phyloP scores from a whole-genome alignment of 2,797 vertebrate genomes.

The Chiloscyllium punctatum region DNA sequence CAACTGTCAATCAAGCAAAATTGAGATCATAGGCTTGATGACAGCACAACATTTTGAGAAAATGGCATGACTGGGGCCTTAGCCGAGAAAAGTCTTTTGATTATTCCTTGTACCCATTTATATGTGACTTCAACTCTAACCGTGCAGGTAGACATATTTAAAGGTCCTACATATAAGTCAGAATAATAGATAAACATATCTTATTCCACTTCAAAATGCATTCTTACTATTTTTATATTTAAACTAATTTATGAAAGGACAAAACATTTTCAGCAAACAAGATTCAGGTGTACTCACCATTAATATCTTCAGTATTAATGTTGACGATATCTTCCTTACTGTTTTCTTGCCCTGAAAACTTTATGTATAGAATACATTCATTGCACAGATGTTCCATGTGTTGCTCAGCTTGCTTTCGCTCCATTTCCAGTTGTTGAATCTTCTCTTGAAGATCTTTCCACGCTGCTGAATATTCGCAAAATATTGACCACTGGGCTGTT shows the following conservation, averaged over 20 bases:
- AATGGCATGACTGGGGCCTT: too few species aligned
- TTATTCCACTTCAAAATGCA: not conserved
- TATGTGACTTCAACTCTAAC: not conserved
- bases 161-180: not conserved
- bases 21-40: too few species aligned
- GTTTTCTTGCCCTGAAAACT: not conserved
- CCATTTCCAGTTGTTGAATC: constrained; percentile 12
- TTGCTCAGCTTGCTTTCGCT: not conserved
- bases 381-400: not conserved
- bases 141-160: not conserved
- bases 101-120: too few species aligned
- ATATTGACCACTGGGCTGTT: not conserved
- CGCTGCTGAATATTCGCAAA: constrained; percentile 11
- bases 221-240: not conserved
- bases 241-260: not conserved
- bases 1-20: too few species aligned
- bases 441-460: not conserved
- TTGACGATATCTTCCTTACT: not conserved
- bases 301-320: not conserved
- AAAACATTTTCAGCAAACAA: not conserved
- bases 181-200: not conserved
- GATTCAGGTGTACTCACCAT: not conserved
- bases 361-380: constrained; percentile 10
- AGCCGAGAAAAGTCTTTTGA: too few species aligned
- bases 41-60: too few species aligned